Evolutionary conservation across 2,113 vertebrate genomes (phyloP), one percentile per base, ranked within the genome.

Genomic region (Sphaerodactylus townsendi): DNA sequence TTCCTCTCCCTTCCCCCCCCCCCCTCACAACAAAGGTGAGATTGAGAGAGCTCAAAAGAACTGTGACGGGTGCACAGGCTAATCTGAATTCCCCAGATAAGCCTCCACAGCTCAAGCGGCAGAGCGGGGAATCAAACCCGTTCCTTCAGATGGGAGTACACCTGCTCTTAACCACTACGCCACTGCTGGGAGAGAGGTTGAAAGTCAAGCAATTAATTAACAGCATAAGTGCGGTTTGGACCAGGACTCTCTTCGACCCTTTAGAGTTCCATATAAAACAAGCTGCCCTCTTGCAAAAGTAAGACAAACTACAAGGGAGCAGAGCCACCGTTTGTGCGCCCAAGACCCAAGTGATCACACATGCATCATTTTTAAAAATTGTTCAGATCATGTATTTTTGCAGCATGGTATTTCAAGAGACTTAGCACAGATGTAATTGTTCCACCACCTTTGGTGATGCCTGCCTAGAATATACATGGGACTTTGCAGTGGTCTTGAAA

Each of bases 331-430:
- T 46, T 5, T 69, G 33, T 69, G 69, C n/a, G 30, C 35, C n/a
- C 76, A 85, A 23, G 76, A 85, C 83, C 73, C 80, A 44, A 65
- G 53, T 39, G 35, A 84, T 13, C 21, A 70, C 46, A 17, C 71
- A 14, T 4, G 56, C 13, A 62, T n/a, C 72, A 0, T 33, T 88
- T 79, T 28, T 68, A 10, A 1, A 28, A 0, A 64, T 89, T 89
- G 75, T 92, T 92, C 87, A 84, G 88, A 84, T 92, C 10, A 0
- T 90, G 89, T 95, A 93, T 94, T 94, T 62, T 82, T 71, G 48
- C 83, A 84, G 53, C 69, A 87, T 28, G 84, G 85, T 87, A 83
- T 88, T 91, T 91, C 72, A 84, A 89, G 91, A 90, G 77, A 84
- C 83, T 86, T 82, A 87, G 81, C 88, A 93, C 86, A 92, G 87